phyloP scores from a whole-genome alignment of 2,888 invertebrate genomes.

The Parnassius apollo region DNA sequence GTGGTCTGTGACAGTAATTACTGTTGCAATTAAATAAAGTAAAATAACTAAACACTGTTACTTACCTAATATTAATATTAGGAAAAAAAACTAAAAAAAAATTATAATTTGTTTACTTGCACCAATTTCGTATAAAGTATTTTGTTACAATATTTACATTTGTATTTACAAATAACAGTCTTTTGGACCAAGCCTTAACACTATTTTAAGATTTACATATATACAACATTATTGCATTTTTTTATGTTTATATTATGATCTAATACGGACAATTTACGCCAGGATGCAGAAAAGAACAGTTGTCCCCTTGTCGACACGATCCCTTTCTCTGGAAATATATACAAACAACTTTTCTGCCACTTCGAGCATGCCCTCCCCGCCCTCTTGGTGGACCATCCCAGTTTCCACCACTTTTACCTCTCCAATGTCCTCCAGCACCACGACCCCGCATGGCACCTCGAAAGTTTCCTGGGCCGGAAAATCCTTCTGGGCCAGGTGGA shows the following conservation, averaged over 20 bases:
- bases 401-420: constrained; percentile 71
- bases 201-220: constrained; percentile 17
- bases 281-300: constrained; percentile 92
- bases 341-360: constrained; percentile 83
- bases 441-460: constrained; percentile 81
- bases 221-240: constrained; percentile 23
- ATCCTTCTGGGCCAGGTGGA: constrained; percentile 61
- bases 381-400: constrained; percentile 75
- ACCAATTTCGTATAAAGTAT: constrained; percentile 34
- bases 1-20: not conserved
- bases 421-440: constrained; percentile 73
- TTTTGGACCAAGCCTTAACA: constrained; percentile 42
- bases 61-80: too few relatives aligned
- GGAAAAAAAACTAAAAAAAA: constrained; percentile 16
- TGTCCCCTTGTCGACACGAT: constrained; percentile 90
- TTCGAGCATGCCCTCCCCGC: constrained; percentile 71
- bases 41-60: too few relatives aligned
- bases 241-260: not conserved
- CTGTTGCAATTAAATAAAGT: not conserved
- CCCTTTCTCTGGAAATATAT: constrained; percentile 90
- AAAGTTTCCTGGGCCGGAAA: constrained; percentile 68
- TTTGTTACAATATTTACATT: constrained; percentile 44
- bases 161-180: constrained; percentile 54
- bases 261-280: constrained; percentile 82
- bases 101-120: constrained; percentile 33